Evolutionary conservation across 2,888 invertebrate genomes (phyloP), one percentile per base, ranked within the genome.

Genomic region (Margaritifera margaritifera): DNA sequence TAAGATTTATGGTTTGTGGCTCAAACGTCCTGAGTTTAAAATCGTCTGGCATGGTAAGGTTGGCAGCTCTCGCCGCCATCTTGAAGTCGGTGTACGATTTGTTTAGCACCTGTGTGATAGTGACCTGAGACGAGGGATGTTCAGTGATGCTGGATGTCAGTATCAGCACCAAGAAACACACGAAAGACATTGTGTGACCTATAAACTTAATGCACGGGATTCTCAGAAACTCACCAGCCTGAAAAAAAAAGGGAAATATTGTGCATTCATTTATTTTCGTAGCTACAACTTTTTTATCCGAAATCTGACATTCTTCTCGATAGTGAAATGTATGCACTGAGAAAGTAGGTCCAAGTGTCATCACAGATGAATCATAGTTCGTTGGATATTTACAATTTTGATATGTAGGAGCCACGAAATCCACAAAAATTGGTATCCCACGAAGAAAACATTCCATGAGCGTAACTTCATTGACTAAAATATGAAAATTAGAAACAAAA

Each of bases 151-250:
- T 82, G 50, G 83, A 86, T 31, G 83, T 77, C 52, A 85, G 76
- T 51, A 85, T 83, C 79, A 87, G 80, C 6, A 80, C 73, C 24
- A 87, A 80, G 69, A 87, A 87, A 25, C 80, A 75, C 8, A 86
- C 72, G 71, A 85, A 87, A 6, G 86, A 85, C 74, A 84, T 81
- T 18, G 87, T 86, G 69, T 87, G 86, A 8, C 84, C 86, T 51
- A 87, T 81, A 67, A 87, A 87, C 75, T 87, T 87, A 20, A 87
- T 83, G 70, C 86, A 85, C 2, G 87, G 87, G 51, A 83, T 84
- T 25, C 81, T 72, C 57, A 87, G 78, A 65, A 87, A 80, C n/a
- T 78, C 76, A 6, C 85, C 85, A n/a, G 86, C 73, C 87, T 86
- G 77, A 22, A 68, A 59, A 59, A n/a, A 50, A 64, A 11, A 71